Conservation (phyloP, 2,797 vertebrate genomes). For the Danio choprae region DNA sequence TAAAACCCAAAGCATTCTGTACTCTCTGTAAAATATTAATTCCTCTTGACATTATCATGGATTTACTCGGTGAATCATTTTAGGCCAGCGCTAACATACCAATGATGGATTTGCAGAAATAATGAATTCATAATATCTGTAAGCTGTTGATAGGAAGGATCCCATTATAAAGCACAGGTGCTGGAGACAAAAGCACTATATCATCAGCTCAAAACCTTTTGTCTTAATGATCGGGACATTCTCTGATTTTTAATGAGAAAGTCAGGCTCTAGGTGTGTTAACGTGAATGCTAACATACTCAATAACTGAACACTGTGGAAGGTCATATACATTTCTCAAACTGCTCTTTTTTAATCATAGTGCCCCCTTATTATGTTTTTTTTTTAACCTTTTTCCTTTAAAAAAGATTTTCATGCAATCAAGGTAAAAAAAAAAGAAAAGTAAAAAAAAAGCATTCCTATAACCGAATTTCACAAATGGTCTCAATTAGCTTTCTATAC, state of each 20-base stretch:
- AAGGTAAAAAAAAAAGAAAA: no score
- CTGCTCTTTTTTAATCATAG: not conserved
- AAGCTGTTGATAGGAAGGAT: conserved; percentile 25
- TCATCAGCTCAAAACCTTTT: conserved; percentile 16
- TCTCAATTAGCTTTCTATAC: no score
- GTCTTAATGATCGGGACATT: conserved; percentile 7
- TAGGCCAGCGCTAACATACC: not conserved
- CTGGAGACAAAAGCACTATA: not conserved
- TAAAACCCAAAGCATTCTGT: conserved; percentile 17
- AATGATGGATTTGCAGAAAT: conserved; percentile 36
- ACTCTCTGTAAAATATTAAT: not conserved
- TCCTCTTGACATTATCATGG: conserved; percentile 22
- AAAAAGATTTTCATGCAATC: no score
- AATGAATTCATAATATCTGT: conserved; percentile 21
- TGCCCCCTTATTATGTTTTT: no score
- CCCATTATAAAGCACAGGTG: conserved; percentile 20
- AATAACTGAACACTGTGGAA: not conserved
- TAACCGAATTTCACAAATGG: no score
- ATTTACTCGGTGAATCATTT: conserved; percentile 13
- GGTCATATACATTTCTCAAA: not conserved
- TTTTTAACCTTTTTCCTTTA: not conserved
- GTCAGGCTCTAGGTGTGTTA: not conserved
- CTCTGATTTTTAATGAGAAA: conserved; percentile 2
- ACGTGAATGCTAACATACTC: not conserved
- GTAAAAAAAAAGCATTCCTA: no score